These are phyloP conservation scores for Dendrolimus pini DNA, from an alignment of 2,888 invertebrate genomes.

Conservation along the genomic window DNA sequence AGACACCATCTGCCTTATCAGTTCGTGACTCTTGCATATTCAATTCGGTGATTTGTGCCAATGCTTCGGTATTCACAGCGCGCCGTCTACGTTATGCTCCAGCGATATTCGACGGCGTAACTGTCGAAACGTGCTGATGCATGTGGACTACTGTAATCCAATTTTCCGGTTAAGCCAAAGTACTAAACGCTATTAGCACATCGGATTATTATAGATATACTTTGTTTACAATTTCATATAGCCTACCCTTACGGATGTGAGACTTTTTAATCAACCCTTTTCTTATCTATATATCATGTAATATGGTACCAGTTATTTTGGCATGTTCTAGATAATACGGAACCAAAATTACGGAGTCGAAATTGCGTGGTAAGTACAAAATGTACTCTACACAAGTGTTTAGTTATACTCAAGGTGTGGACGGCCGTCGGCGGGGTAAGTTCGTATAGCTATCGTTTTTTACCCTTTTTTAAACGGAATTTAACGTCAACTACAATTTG, in stretches of 20 bases:
- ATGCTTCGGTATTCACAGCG: constrained; percentile 29
- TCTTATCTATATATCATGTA: no score
- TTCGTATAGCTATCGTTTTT: no score
- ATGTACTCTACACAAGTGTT: no score
- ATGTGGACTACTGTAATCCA: constrained; percentile 32
- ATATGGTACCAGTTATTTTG: no score
- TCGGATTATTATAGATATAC: neutral
- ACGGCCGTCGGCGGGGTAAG: no score
- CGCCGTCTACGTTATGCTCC: constrained; percentile 32
- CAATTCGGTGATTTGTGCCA: neutral
- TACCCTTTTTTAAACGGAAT: no score
- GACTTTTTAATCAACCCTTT: no score
- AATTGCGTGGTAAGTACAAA: no score
- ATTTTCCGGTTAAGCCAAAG: constrained; percentile 12
- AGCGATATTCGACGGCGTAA: constrained; percentile 47
- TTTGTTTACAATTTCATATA: neutral
- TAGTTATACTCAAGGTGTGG: no score
- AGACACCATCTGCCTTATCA: neutral
- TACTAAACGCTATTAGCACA: neutral
- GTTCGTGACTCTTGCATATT: neutral
- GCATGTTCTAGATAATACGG: no score
- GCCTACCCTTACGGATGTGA: neutral
- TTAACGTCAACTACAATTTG: no score
- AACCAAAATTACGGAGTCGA: no score
- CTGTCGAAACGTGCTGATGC: constrained; percentile 54